These are phyloP conservation scores for Linnaemya tessellans DNA, from an alignment of 2,888 invertebrate genomes.

Conservation along the genomic window DNA sequence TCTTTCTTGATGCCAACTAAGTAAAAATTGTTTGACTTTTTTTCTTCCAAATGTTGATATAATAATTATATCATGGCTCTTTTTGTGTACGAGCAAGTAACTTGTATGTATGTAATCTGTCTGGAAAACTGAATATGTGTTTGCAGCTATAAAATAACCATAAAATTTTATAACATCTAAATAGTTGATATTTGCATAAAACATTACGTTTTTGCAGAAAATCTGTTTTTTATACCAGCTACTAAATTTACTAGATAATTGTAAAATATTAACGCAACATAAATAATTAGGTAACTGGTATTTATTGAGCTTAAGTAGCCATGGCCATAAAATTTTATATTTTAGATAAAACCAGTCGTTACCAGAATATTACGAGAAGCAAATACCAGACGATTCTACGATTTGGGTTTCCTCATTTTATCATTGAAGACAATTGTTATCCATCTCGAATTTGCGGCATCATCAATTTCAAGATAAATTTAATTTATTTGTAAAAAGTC, in stretches of 20 bases:
- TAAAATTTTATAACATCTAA: conserved; percentile 33
- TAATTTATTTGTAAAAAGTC: not conserved
- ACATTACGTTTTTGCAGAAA: not conserved
- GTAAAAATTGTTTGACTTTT: conserved; percentile 13
- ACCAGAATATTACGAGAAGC: not conserved
- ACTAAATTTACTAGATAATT: conserved; percentile 26
- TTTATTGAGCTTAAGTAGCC: not conserved
- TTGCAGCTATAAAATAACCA: conserved; percentile 3
- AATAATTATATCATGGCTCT: conserved; percentile 67
- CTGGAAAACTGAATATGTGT: conserved; percentile 21
- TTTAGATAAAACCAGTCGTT: not conserved
- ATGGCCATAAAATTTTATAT: not conserved
- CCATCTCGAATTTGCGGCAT: not conserved
- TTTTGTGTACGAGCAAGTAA: conserved; percentile 33
- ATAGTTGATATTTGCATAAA: conserved; percentile 52
- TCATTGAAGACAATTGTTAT: not conserved
- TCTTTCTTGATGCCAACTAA: conserved; percentile 35
- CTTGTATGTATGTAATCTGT: conserved; percentile 63
- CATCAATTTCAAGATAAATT: not conserved
- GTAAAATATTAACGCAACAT: conserved; percentile 11
- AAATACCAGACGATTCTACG: no score
- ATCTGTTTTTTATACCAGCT: not conserved
- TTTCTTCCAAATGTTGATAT: conserved; percentile 43
- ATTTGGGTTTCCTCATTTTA: no score
- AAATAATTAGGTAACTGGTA: not conserved